Percentiles rank a stretch among this genome's conserved stretches.
phyloP scores from a whole-genome alignment of 2,888 invertebrate genomes.

The Alcis repandata region DNA sequence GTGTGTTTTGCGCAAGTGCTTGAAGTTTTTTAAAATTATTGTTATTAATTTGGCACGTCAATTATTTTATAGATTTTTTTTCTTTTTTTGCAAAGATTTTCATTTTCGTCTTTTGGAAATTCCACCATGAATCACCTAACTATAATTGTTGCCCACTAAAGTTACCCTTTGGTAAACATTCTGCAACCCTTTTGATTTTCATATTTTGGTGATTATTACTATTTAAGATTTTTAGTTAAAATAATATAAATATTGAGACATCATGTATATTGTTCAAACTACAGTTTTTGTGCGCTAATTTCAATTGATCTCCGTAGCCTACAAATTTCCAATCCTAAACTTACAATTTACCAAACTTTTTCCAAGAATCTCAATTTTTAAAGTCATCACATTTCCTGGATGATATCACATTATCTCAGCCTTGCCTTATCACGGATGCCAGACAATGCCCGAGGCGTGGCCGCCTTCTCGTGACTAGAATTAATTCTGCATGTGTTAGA shows the following conservation, averaged over 20 bases:
- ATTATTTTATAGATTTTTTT: neutral
- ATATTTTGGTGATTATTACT: too few relatives aligned
- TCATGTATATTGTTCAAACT: too few relatives aligned
- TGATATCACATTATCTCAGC: slow-evolving; percentile 71
- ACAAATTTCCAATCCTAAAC: neutral
- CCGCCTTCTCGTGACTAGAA: slow-evolving; percentile 72
- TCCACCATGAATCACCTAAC: slow-evolving; percentile 6
- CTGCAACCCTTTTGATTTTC: too few relatives aligned
- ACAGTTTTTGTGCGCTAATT: neutral
- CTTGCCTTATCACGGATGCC: slow-evolving; percentile 74
- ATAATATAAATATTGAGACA: too few relatives aligned
- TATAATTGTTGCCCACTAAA: slow-evolving; percentile 13
- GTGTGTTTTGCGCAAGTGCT: slow-evolving; percentile 12
- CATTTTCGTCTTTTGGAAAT: slow-evolving; percentile 4
- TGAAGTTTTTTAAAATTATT: neutral
- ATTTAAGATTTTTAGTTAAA: too few relatives aligned
- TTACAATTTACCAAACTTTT: neutral
- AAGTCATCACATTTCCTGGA: slow-evolving; percentile 57
- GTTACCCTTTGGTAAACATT: too few relatives aligned
- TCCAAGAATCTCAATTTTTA: slow-evolving; percentile 17
- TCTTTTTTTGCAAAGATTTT: neutral
- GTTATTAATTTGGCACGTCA: neutral
- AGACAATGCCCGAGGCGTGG: slow-evolving; percentile 80
- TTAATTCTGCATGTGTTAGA: slow-evolving; percentile 70
- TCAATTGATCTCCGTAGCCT: neutral